A percentile compares a stretch with the other conserved stretches of the same genome.
phyloP scores from a whole-genome alignment of 2,797 vertebrate species.

The Iguana delicatissima region DNA sequence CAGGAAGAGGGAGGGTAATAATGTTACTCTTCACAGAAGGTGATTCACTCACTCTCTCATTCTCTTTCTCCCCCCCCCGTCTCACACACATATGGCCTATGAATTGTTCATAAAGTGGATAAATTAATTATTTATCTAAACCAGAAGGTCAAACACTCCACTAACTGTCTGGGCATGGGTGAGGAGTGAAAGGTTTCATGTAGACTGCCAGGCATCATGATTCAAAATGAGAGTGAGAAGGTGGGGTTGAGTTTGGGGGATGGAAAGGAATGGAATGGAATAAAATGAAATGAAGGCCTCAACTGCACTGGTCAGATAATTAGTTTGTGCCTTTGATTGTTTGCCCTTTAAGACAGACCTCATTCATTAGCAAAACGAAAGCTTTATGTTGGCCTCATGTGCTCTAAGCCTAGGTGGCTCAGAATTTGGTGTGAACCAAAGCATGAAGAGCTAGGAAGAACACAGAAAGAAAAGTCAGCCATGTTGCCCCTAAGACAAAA shows the following conservation, averaged over 20 bases:
- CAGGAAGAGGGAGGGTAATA: fast-evolving
- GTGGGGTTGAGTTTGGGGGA: not conserved
- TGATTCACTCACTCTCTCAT: not conserved
- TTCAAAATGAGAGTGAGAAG: constrained; percentile 50
- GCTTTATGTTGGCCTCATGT: not conserved
- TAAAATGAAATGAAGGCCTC: not conserved
- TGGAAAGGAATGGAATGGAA: not conserved
- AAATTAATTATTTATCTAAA: constrained; percentile 91
- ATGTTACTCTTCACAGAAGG: constrained; percentile 43
- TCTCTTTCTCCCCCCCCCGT: not conserved
- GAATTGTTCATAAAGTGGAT: constrained; percentile 87
- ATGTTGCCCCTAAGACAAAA: too few relatives aligned
- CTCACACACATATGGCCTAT: constrained; percentile 84
- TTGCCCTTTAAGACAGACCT: not conserved
- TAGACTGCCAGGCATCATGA: constrained; percentile 44
- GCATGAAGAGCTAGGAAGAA: too few relatives aligned
- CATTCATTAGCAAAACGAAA: not conserved
- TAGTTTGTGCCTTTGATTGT: not conserved
- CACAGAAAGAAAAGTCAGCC: not conserved
- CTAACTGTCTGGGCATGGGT: constrained; percentile 79
- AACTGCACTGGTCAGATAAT: constrained; percentile 16
- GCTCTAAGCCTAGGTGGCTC: not conserved
- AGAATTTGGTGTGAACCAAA: not conserved
- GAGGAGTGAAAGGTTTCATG: constrained; percentile 48
- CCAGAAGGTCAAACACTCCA: constrained; percentile 85